Percentiles rank a stretch among this genome's conserved stretches.
phyloP scores from a whole-genome alignment of 2,888 invertebrate species.

The Eristalis intricaria region DNA sequence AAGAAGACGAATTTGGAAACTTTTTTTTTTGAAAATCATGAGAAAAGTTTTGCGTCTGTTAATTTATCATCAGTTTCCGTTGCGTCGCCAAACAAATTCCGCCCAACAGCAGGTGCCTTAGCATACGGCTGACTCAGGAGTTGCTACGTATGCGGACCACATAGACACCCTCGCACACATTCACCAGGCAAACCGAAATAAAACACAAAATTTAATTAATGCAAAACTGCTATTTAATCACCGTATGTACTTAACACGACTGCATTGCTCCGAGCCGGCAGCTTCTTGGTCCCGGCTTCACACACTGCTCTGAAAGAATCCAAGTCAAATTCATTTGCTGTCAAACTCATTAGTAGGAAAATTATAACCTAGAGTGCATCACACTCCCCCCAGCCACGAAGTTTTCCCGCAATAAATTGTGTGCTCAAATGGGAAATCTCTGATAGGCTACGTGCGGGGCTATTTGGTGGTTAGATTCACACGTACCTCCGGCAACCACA shows the following conservation, averaged over 20 bases:
- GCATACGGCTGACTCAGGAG: background rate
- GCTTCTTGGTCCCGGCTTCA: background rate
- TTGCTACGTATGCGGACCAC: background rate
- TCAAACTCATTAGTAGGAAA: conserved; percentile 66
- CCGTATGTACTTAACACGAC: conserved; percentile 5
- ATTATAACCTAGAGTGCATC: conserved; percentile 53
- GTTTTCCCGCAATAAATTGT: conserved; percentile 54
- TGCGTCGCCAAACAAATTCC: conserved; percentile 25
- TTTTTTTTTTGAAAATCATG: conserved; percentile 52
- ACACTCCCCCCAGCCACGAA: conserved; percentile 34
- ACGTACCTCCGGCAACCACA: background rate
- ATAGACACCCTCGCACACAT: background rate
- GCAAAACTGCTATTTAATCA: conserved; percentile 29
- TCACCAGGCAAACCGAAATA: conserved; percentile 2
- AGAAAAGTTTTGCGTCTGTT: conserved; percentile 55
- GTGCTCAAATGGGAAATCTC: conserved; percentile 30
- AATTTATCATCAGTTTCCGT: conserved; percentile 49
- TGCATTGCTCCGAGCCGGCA: background rate
- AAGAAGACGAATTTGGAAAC: conserved; percentile 42
- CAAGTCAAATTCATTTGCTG: conserved; percentile 62
- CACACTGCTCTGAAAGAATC: background rate
- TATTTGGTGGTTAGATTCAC: conserved; percentile 19
- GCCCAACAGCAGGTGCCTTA: conserved; percentile 1
- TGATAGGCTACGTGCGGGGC: conserved; percentile 30
- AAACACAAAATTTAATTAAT: conserved; percentile 50